Percentiles rank a stretch among this genome's conserved stretches.
These are phyloP conservation scores for Speoplatyrhinus poulsoni DNA, from an alignment of 2,113 vertebrate genomes.

Conservation along the genomic window DNA sequence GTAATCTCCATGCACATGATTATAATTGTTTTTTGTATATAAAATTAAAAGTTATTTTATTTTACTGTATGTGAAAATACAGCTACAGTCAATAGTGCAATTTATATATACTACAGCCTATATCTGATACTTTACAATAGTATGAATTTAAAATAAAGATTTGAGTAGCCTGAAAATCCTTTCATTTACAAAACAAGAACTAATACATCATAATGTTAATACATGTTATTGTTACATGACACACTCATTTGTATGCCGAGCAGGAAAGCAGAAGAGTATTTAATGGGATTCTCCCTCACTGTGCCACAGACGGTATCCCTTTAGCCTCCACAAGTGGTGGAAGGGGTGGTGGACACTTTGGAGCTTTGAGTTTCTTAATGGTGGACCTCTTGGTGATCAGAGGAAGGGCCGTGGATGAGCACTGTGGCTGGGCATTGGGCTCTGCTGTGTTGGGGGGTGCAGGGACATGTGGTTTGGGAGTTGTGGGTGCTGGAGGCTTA, in stretches of 20 bases:
- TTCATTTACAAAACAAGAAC: constrained; percentile 40
- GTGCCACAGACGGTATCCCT: constrained; percentile 48
- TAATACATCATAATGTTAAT: background rate
- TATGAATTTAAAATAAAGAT: constrained; percentile 68
- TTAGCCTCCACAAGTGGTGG: constrained; percentile 68
- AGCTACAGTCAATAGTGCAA: constrained; percentile 53
- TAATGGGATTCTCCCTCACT: constrained; percentile 38
- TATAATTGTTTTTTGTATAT: constrained; percentile 4
- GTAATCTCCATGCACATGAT: constrained; percentile 57
- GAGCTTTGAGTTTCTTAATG: constrained; percentile 63
- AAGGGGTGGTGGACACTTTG: constrained; percentile 74
- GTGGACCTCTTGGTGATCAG: constrained; percentile 42
- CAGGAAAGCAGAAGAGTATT: background rate
- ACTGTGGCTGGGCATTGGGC: constrained; percentile 6
- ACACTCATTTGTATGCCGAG: background rate
- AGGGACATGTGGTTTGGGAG: constrained; percentile 36
- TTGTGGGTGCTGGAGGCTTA: constrained; percentile 29
- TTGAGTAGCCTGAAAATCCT: constrained; percentile 36
- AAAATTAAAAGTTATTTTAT: constrained; percentile 45
- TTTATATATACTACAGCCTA: constrained; percentile 56
- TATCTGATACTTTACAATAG: constrained; percentile 54
- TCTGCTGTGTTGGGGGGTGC: constrained; percentile 3
- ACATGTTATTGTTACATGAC: background rate
- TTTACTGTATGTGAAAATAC: constrained; percentile 54
- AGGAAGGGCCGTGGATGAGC: background rate